Evolutionary conservation across 2,888 invertebrate genomes (phyloP).

Genomic region (Hypomecis punctinalis): DNA sequence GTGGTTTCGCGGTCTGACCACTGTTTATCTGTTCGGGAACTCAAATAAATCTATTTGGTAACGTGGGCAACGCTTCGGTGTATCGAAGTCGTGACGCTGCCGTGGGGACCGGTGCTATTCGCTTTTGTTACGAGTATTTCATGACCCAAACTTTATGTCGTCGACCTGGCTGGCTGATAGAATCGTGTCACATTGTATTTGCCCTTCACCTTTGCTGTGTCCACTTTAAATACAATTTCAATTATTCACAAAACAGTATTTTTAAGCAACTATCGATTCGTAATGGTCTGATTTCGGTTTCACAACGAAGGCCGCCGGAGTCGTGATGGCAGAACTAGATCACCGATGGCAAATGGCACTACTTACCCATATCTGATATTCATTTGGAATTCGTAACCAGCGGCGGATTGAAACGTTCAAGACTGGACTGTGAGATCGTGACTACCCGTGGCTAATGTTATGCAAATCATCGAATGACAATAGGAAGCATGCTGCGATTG

Average conservation of each 20-base stretch:
- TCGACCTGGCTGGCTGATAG: slow-evolving; percentile 44
- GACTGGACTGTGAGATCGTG: slow-evolving; percentile 68
- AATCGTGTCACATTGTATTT: slow-evolving; percentile 35
- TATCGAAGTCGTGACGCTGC: slow-evolving; percentile 74
- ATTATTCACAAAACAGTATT: slow-evolving; percentile 33
- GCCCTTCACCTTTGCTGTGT: slow-evolving; percentile 36
- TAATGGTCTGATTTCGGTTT: slow-evolving; percentile 68
- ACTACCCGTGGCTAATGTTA: slow-evolving; percentile 56
- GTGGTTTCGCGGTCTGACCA: slow-evolving; percentile 78
- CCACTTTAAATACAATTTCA: slow-evolving; percentile 29
- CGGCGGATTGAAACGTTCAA: slow-evolving; percentile 70
- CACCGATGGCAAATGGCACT: slow-evolving; percentile 64
- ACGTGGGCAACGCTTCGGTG: slow-evolving; percentile 68
- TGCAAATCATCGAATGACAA: slow-evolving; percentile 67
- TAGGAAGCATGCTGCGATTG: slow-evolving; percentile 64
- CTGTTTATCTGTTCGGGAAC: slow-evolving; percentile 75
- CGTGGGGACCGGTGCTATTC: slow-evolving; percentile 60
- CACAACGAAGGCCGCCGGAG: slow-evolving; percentile 70
- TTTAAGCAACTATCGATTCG: slow-evolving; percentile 18
- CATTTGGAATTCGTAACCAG: slow-evolving; percentile 64
- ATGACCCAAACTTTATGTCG: slow-evolving; percentile 61
- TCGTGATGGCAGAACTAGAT: slow-evolving; percentile 77
- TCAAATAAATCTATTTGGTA: slow-evolving; percentile 78
- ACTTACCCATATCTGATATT: slow-evolving; percentile 66
- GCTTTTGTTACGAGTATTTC: slow-evolving; percentile 54